Percentiles rank a stretch among this genome's conserved stretches.
phyloP scores from a whole-genome alignment of 2,113 vertebrate genomes.

The Seriola aureovittata region DNA sequence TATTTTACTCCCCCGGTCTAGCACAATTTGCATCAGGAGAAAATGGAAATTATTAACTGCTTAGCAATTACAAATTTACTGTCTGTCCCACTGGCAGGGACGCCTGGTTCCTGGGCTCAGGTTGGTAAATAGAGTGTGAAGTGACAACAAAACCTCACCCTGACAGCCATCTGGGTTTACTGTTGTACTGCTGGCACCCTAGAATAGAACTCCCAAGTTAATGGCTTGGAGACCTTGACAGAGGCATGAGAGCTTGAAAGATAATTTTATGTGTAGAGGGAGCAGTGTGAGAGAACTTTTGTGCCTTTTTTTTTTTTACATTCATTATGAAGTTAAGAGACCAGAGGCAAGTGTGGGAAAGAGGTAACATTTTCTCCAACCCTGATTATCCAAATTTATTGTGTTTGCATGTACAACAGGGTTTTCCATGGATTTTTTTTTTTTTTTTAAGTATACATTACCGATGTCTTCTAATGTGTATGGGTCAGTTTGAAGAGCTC shows the following conservation, averaged over 20 bases:
- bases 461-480: neutral
- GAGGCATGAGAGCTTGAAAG: constrained; percentile 56
- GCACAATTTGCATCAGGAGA: constrained; percentile 29
- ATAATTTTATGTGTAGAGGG: constrained; percentile 58
- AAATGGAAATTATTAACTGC: constrained; percentile 68
- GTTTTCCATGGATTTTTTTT: constrained; percentile 16
- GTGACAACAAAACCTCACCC: constrained; percentile 68
- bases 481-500: constrained; percentile 3
- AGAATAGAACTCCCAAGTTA: constrained; percentile 60
- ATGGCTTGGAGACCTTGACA: constrained; percentile 66
- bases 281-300: constrained; percentile 31
- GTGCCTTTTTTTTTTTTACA: constrained; percentile 28
- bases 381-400: constrained; percentile 1
- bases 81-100: constrained; percentile 45
- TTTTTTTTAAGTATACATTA: constrained; percentile 14
- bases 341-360: constrained; percentile 67
- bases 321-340: constrained; percentile 39
- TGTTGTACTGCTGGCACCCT: constrained; percentile 67
- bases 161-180: constrained; percentile 67
- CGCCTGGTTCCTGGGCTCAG: constrained; percentile 26
- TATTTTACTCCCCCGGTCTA: constrained; percentile 29
- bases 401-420: constrained; percentile 12
- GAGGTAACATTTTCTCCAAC: constrained; percentile 67
- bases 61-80: constrained; percentile 61
- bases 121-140: constrained; percentile 62